Base-by-base conservation (phyloP, 2,113 vertebrate genomes). In the Columba livia region DNA sequence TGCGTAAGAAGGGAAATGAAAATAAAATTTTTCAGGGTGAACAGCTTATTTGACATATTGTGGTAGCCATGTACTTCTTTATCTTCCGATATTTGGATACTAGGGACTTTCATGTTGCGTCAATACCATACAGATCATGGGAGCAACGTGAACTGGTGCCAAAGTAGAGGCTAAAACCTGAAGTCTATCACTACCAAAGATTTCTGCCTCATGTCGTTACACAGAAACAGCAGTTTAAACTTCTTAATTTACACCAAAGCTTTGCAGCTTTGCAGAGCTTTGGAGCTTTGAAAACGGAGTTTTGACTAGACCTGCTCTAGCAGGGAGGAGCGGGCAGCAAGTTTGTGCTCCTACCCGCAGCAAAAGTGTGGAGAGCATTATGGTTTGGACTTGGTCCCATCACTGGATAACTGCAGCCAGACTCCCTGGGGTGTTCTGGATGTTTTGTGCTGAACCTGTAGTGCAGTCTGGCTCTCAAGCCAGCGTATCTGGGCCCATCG, bases 281-380 rank as follows among this genome's bases (percentile, higher is more conserved):
- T 73, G 50, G 32, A 85, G 11, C 29, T 88, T 72, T 78, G 60
- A 38, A 72, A 53, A 53, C 65, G 26, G 54, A 32, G 31, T 65
- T 92, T 75, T 89, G 48, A 72, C 87, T 65, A 91, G 77, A 75
- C 78, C 61, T 79, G 2, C 56, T 87, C 57, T 47, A 42, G n/a
- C 32, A 64, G 21, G 15, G 91, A 94, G n/a, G 40, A 89, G 40
- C 6, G 91, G 81, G 70, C 78, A 92, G 53, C 69, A 77, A 86
- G 57, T 34, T 74, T 0, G 1, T 90, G 73, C 65, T 96, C 32
- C 42, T 81, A 72, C 79, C 83, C 42, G 0, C 77, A 84, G 65
- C 65, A 81, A 72, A 92, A 94, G 94, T 92, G 86, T 97, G 95
- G 90, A 95, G 81, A 95, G 48, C 48, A 92, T 95, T 96, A 96